Conservation (phyloP, 2,888 invertebrate species). For the Cylloceria caligata region DNA sequence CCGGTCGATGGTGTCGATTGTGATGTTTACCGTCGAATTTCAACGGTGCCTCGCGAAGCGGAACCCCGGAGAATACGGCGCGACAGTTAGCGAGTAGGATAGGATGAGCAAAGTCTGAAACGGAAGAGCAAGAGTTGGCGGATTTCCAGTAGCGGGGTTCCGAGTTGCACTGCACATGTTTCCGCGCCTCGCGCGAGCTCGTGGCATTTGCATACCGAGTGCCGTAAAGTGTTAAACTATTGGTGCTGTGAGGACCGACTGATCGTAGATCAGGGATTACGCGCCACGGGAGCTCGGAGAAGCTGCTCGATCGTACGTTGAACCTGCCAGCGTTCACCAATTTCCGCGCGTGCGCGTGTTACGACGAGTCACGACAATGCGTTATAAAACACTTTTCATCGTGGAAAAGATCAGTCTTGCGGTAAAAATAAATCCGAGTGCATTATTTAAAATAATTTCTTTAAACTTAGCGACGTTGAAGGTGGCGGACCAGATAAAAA, state of each 20-base stretch:
- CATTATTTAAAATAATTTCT: not conserved
- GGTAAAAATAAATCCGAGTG: not conserved
- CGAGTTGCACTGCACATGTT: slow-evolving; percentile 63
- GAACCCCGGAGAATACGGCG: slow-evolving; percentile 25
- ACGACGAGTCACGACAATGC: slow-evolving; percentile 21
- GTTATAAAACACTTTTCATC: not conserved
- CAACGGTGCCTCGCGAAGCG: slow-evolving; percentile 18
- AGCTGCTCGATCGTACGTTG: slow-evolving; percentile 53
- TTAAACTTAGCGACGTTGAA: not conserved
- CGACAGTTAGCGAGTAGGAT: slow-evolving; percentile 1
- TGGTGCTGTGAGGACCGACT: slow-evolving; percentile 68
- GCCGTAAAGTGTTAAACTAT: slow-evolving; percentile 82
- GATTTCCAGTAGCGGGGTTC: slow-evolving; percentile 46
- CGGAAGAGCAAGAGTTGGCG: slow-evolving; percentile 63
- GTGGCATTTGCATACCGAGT: slow-evolving; percentile 80
- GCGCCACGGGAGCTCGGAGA: slow-evolving; percentile 40
- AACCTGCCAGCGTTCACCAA: slow-evolving; percentile 42
- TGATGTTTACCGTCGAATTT: slow-evolving; percentile 60
- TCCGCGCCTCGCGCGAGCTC: slow-evolving; percentile 53
- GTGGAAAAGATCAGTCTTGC: not conserved
- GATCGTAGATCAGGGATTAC: slow-evolving; percentile 67
- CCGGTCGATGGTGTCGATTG: slow-evolving; percentile 55
- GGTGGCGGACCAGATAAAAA: not conserved
- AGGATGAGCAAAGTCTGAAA: slow-evolving; percentile 51
- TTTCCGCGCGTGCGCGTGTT: not conserved